These are phyloP conservation scores for Paratilapia polleni DNA, from an alignment of 2,113 vertebrate species.

Conservation along the genomic window DNA sequence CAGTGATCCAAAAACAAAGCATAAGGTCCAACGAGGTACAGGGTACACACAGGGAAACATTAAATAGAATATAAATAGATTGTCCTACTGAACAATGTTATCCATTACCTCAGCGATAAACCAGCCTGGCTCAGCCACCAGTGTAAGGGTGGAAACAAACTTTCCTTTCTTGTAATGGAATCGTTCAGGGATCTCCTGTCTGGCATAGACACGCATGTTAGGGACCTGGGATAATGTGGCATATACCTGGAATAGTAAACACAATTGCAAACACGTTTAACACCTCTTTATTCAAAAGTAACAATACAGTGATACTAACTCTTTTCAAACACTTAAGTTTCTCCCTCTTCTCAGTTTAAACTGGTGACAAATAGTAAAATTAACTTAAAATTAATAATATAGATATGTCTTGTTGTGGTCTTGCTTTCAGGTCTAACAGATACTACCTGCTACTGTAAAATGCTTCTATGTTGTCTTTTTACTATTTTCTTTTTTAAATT, in stretches of 20 bases:
- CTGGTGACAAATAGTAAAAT: neutral
- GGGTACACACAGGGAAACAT: no score
- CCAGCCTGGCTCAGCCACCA: constrained; percentile 92
- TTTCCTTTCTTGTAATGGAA: constrained; percentile 89
- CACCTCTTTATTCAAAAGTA: neutral
- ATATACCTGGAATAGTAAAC: constrained; percentile 80
- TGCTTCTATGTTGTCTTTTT: no score
- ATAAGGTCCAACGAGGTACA: no score
- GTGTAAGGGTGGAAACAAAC: constrained; percentile 90
- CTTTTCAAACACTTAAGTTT: neutral
- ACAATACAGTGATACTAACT: neutral
- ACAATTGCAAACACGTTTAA: neutral
- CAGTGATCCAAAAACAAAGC: no score
- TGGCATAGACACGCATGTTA: constrained; percentile 87
- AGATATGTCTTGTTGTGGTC: no score
- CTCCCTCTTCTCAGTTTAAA: neutral
- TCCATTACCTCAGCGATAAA: constrained; percentile 89
- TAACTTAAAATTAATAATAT: no score
- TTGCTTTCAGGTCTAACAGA: no score
- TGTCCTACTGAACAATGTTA: neutral
- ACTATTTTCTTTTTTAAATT: no score
- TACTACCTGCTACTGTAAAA: no score
- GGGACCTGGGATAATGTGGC: constrained; percentile 78
- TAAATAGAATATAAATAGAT: no score
- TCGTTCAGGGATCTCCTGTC: constrained; percentile 85